phyloP scores from a whole-genome alignment of 2,113 vertebrate species.

The Meriones unguiculatus region DNA sequence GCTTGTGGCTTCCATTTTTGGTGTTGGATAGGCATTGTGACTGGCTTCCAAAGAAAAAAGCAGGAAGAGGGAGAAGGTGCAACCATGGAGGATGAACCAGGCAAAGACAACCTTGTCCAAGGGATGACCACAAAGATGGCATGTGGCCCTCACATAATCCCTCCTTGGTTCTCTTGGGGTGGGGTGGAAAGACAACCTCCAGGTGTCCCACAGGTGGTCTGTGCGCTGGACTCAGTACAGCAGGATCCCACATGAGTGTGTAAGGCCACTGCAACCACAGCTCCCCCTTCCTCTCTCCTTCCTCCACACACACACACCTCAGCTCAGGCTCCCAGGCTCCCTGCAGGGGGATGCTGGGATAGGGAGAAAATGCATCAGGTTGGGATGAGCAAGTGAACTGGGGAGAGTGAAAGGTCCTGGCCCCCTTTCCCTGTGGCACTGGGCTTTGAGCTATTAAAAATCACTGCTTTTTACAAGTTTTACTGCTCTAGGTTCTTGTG shows the following conservation, averaged over 20 bases:
- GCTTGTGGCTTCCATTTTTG: not conserved
- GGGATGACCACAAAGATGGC: not conserved
- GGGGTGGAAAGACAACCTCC: no score
- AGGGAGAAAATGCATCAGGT: no score
- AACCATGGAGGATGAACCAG: not conserved
- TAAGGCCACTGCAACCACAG: no score
- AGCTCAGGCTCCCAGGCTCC: no score
- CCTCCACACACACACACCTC: no score
- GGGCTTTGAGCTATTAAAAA: not conserved
- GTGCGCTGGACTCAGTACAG: no score
- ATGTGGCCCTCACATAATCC: not conserved
- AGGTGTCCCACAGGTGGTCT: no score
- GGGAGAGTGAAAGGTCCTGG: not conserved
- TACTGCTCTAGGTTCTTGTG: not conserved
- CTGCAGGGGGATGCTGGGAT: no score
- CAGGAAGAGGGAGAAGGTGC: not conserved
- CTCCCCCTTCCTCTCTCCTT: no score
- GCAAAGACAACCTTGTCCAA: not conserved
- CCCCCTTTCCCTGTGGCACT: not conserved
- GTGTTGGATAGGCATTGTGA: not conserved
- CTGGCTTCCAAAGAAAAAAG: not conserved
- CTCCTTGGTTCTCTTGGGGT: not conserved
- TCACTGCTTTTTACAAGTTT: not conserved
- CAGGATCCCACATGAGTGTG: no score
- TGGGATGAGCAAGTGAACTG: no score